Evolutionary conservation across 1,140 invertebrate species (phyloP), one percentile per base, ranked within the genome.

Genomic region (Trialeurodes vaporariorum): DNA sequence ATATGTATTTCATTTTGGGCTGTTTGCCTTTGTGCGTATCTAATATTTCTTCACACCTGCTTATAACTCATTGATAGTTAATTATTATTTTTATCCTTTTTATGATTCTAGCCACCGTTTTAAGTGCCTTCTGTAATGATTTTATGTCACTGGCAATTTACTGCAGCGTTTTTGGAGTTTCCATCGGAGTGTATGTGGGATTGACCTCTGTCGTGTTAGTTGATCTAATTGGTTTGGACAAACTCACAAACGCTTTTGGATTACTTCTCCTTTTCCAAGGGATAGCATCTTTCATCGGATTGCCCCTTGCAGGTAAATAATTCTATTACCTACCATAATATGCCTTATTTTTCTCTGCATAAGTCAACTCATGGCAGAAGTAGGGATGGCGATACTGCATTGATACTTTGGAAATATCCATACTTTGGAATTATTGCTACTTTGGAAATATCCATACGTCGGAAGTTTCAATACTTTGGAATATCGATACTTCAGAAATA

Each of bases 191-290:
- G 25, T 96, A 96, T 76, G 93, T 96, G 2, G 92, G 93, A 2
- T 81, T 97, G 21, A 97, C 94, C 2, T 94, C 92, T 9, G 92
- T 94, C 2, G 91, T 94, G 64, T 78, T 94, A 62, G 91, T 94
- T 1, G 92, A 95, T 77, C 81, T 95, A 27, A 77, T 95, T 64
- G 92, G 93, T 9, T 78, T 96, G 63, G 91, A 95, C 60, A 89
- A 85, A 72, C 79, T 97, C 34, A 95, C 94, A 0, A 96, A 96
- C 77, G 92, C 93, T 0, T 96, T 96, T 77, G 94, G 94, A n/a
- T 79, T 96, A 9, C 79, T 96, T 5, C 79, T 94, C 67, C 82
- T 96, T 12, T 96, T 95, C 79, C 93, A 96, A 83, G 94, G 94
- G 24, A 84, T 96, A 59, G 93, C 93, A 17, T 92, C 92, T 17